Percentiles rank a stretch among this genome's conserved stretches.
Evolutionary conservation across 2,113 vertebrate genomes (phyloP).

Genomic region (Pelusios castaneus): DNA sequence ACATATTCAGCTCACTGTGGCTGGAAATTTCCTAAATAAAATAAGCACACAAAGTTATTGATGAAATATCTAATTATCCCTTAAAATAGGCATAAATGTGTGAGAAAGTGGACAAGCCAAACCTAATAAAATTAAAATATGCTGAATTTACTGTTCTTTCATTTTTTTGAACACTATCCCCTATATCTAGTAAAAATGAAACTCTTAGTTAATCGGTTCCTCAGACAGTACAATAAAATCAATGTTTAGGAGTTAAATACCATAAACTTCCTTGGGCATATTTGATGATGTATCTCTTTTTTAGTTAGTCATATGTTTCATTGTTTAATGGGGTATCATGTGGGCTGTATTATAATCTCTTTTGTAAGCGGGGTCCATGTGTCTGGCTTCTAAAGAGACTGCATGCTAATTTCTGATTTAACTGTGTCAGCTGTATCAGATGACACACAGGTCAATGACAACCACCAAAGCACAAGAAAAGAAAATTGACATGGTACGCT

Average conservation of each 20-base stretch:
- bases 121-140: constrained; percentile 74
- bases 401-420: constrained; percentile 67
- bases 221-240: constrained; percentile 76
- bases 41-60: constrained; percentile 54
- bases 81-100: constrained; percentile 63
- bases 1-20: constrained; percentile 25
- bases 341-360: constrained; percentile 57
- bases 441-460: constrained; percentile 61
- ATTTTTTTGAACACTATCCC: constrained; percentile 70
- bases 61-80: constrained; percentile 69
- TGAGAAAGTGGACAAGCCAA: constrained; percentile 57
- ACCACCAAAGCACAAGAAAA: constrained; percentile 48
- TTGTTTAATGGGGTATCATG: constrained; percentile 72
- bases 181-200: constrained; percentile 64
- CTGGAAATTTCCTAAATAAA: constrained; percentile 63
- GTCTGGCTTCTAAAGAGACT: constrained; percentile 53
- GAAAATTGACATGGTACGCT: constrained; percentile 13
- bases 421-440: constrained; percentile 64
- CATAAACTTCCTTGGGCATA: constrained; percentile 71
- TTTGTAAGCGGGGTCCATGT: constrained; percentile 40
- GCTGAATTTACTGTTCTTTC: constrained; percentile 62
- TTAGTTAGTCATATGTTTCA: constrained; percentile 74
- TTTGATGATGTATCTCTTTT: constrained; percentile 75
- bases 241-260: constrained; percentile 79
- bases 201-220: constrained; percentile 73